Percentiles rank a stretch among this genome's conserved stretches.
These are phyloP conservation scores for Halcyon leucocephala DNA, from an alignment of 2,797 vertebrate species.

Conservation along the genomic window DNA sequence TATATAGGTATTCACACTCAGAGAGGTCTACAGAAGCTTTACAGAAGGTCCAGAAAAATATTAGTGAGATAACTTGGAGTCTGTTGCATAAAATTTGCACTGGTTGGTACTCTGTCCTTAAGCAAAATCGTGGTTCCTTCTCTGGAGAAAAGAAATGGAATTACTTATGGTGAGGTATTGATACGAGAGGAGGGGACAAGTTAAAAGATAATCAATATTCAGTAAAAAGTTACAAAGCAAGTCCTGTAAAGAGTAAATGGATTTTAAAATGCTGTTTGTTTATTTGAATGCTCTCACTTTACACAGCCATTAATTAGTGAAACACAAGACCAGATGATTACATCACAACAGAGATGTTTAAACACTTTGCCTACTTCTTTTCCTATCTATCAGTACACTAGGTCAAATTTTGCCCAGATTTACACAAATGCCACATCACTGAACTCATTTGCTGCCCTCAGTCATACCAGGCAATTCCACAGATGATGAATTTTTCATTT, in stretches of 20 bases:
- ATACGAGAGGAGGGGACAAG: background rate
- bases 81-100: background rate
- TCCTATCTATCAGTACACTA: background rate
- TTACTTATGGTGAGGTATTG: background rate
- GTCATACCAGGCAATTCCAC: background rate
- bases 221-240: slow-evolving; percentile 8
- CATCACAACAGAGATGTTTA: background rate
- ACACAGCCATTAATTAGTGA: slow-evolving; percentile 1
- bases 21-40: background rate
- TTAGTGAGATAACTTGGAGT: background rate
- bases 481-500: background rate
- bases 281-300: background rate
- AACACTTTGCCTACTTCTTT: background rate
- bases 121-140: background rate
- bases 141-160: background rate
- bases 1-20: background rate
- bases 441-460: background rate
- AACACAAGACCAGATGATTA: background rate
- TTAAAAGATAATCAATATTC: slow-evolving; percentile 21
- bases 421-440: background rate
- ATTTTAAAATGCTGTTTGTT: slow-evolving; percentile 5
- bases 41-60: background rate
- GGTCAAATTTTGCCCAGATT: background rate
- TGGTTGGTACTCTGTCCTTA: background rate
- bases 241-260: background rate